A percentile compares a stretch with the other conserved stretches of the same genome.
phyloP scores from a whole-genome alignment of 2,888 invertebrate genomes.

The Campoletis raptor region DNA sequence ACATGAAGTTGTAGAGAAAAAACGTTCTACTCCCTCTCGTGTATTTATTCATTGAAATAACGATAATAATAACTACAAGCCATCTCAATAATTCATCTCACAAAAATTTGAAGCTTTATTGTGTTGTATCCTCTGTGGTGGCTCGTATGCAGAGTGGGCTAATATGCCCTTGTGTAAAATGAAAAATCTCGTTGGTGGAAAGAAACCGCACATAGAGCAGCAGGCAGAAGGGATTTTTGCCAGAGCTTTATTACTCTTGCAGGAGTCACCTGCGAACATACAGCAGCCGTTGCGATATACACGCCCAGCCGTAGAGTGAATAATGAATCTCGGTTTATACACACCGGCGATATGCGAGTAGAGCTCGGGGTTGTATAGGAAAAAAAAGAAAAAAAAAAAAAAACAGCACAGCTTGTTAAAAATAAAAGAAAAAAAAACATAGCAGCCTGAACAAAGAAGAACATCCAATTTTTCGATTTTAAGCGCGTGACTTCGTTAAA shows the following conservation, averaged over 20 bases:
- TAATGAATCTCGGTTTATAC: constrained; percentile 67
- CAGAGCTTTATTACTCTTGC: constrained; percentile 62
- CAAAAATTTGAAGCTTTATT: constrained; percentile 41
- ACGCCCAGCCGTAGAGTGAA: constrained; percentile 61
- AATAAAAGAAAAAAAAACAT: constrained; percentile 5
- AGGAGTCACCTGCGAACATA: constrained; percentile 62
- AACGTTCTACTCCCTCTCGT: neutral
- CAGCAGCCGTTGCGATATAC: constrained; percentile 47
- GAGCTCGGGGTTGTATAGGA: constrained; percentile 8
- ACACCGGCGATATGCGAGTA: constrained; percentile 29
- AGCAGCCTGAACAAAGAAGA: constrained; percentile 49
- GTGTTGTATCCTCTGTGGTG: constrained; percentile 26
- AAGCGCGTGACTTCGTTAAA: constrained; percentile 4
- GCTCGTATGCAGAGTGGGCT: constrained; percentile 44
- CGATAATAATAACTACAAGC: neutral
- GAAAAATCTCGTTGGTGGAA: constrained; percentile 49
- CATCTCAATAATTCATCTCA: constrained; percentile 49
- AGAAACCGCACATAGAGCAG: constrained; percentile 32
- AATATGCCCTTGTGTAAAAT: constrained; percentile 53
- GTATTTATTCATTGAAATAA: neutral
- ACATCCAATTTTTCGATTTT: constrained; percentile 59
- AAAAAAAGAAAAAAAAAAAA: constrained; percentile 29
- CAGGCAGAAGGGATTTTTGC: constrained; percentile 41
- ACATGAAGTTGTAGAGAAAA: neutral
- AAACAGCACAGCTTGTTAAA: constrained; percentile 28